Percentiles rank a stretch among this genome's conserved stretches.
phyloP scores from a whole-genome alignment of 2,113 vertebrate genomes.

The Triplophysa tibetana region DNA sequence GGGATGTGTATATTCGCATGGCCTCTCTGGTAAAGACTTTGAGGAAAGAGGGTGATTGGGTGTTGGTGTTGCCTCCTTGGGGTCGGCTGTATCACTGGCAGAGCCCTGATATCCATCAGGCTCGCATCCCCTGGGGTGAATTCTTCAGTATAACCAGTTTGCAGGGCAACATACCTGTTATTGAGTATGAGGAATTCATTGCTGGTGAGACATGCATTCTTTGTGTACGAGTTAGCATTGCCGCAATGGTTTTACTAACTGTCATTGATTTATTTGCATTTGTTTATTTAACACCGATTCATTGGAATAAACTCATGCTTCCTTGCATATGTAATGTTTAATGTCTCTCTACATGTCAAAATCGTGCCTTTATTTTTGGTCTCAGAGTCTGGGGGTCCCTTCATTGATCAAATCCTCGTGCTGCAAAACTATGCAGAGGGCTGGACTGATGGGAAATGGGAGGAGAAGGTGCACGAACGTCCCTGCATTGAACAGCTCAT shows the following conservation, averaged over 20 bases:
- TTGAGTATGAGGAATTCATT: constrained; percentile 93
- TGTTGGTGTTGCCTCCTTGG: constrained; percentile 95
- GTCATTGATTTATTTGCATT: background rate
- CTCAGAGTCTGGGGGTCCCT: constrained; percentile 93
- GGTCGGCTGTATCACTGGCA: constrained; percentile 97
- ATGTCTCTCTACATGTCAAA: background rate
- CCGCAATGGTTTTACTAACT: too few relatives aligned
- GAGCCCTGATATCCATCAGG: constrained; percentile 86
- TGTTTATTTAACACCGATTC: background rate
- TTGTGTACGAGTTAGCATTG: background rate
- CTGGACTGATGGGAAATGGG: constrained; percentile 94
- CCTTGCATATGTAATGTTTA: background rate
- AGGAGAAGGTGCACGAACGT: constrained; percentile 89
- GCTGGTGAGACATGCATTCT: constrained; percentile 76
- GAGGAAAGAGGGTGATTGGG: constrained; percentile 84
- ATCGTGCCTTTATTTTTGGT: constrained; percentile 33
- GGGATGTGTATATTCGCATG: constrained; percentile 91
- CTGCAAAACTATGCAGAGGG: constrained; percentile 92
- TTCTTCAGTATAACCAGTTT: constrained; percentile 91
- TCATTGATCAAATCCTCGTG: constrained; percentile 90
- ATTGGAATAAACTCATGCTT: too few relatives aligned
- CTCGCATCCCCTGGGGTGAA: constrained; percentile 85
- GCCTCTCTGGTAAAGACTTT: constrained; percentile 90
- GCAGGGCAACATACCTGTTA: constrained; percentile 85
- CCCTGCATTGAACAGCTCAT: constrained; percentile 84